Conservation (phyloP, 2,113 vertebrate species). For the Etia nguti region DNA sequence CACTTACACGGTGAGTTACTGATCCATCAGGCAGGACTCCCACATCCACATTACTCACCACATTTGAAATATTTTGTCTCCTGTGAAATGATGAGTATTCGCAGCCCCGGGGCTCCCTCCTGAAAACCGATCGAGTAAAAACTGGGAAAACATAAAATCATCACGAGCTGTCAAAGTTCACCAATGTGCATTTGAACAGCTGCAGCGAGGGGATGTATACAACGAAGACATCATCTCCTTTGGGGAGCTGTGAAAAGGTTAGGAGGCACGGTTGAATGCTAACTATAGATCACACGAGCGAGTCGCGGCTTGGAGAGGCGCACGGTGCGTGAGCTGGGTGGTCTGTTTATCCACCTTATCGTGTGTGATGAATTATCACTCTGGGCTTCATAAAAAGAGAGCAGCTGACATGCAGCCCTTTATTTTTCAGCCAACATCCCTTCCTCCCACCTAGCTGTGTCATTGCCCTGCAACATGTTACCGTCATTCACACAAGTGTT, state of each 20-base stretch:
- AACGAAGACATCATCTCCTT: conserved; percentile 26
- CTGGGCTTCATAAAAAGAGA: not conserved
- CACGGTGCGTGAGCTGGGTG: not conserved
- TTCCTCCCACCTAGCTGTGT: not conserved
- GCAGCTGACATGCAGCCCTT: not conserved
- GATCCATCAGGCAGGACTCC: not conserved
- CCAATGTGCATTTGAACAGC: conserved; percentile 21
- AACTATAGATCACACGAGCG: not conserved
- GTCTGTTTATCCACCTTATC: conserved; percentile 24
- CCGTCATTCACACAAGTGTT: not conserved
- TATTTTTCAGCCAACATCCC: not conserved
- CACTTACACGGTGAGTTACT: not conserved
- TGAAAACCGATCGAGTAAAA: not conserved
- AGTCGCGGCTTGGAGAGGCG: not conserved
- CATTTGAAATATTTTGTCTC: conserved; percentile 25
- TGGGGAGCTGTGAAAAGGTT: conserved; percentile 5
- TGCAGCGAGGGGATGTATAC: not conserved
- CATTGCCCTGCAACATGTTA: not conserved
- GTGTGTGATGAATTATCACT: conserved; percentile 2
- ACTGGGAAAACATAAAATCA: not conserved
- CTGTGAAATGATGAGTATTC: conserved; percentile 1
- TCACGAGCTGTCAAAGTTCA: conserved; percentile 6
- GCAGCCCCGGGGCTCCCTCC: not conserved
- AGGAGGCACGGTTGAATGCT: not conserved
- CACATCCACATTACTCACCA: conserved; percentile 10